Evolutionary conservation across 2,888 invertebrate genomes (phyloP).

Genomic region (Camponotus fellah): DNA sequence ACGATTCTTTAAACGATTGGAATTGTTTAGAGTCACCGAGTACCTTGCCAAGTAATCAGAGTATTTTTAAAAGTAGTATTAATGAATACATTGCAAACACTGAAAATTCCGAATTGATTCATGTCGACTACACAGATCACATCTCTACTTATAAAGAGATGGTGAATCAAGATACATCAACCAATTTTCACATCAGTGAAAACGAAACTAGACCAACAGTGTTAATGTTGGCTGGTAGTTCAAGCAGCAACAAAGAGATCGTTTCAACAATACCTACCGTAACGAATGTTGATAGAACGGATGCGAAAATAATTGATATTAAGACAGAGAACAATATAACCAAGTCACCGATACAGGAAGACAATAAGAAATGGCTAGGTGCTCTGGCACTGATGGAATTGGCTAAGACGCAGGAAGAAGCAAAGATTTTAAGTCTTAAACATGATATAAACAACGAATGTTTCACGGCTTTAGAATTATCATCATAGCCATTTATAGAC

Average conservation of each 20-base stretch:
- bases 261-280: background rate
- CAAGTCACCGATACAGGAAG: slow-evolving; percentile 81
- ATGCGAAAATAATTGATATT: slow-evolving; percentile 80
- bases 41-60: slow-evolving; percentile 26
- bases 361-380: slow-evolving; percentile 87
- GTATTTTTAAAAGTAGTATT: slow-evolving; percentile 35
- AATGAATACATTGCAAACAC: slow-evolving; percentile 19
- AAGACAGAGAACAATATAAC: slow-evolving; percentile 78
- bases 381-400: slow-evolving; percentile 89
- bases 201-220: slow-evolving; percentile 88
- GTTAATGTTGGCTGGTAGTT: slow-evolving; percentile 86
- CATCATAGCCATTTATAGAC: slow-evolving; percentile 82
- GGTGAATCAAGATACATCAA: slow-evolving; percentile 37
- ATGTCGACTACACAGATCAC: slow-evolving; percentile 6
- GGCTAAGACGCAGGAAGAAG: slow-evolving; percentile 85
- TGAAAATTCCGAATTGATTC: slow-evolving; percentile 13
- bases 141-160: slow-evolving; percentile 41
- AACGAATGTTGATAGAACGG: slow-evolving; percentile 61
- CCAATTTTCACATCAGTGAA: slow-evolving; percentile 75
- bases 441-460: slow-evolving; percentile 71
- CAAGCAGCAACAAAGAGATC: slow-evolving; percentile 61
- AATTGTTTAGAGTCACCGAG: slow-evolving; percentile 28
- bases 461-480: slow-evolving; percentile 70
- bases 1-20: slow-evolving; percentile 54
- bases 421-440: slow-evolving; percentile 71